Percentiles rank a stretch among this genome's conserved stretches.
Evolutionary conservation across 2,888 invertebrate species (phyloP).

Genomic region (Dolomedes plantarius): DNA sequence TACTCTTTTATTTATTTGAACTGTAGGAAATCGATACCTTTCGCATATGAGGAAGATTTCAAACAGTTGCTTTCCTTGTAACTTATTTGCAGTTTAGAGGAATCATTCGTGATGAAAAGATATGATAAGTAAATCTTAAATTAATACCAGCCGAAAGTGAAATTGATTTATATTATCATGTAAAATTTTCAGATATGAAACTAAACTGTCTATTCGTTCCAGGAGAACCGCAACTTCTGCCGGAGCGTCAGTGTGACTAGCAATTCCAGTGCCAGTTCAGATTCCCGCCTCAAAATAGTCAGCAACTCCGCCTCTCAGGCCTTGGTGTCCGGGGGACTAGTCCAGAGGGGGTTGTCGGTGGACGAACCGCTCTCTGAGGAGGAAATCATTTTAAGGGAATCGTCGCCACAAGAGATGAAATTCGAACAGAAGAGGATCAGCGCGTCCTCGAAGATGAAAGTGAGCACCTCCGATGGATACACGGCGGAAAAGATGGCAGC

Average conservation of each 20-base stretch:
- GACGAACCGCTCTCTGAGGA: slow-evolving; percentile 46
- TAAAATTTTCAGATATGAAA: too few species aligned
- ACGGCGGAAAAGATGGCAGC: slow-evolving; percentile 87
- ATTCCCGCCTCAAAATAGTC: slow-evolving; percentile 48
- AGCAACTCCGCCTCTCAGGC: slow-evolving; percentile 37
- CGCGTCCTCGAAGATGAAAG: slow-evolving; percentile 68
- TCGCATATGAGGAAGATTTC: too few species aligned
- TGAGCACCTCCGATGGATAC: slow-evolving; percentile 75
- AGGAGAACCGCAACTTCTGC: slow-evolving; percentile 71
- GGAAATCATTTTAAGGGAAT: slow-evolving; percentile 11
- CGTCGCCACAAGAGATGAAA: slow-evolving; percentile 52
- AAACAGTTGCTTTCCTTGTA: too few species aligned
- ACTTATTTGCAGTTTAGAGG: too few species aligned
- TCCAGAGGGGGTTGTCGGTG: slow-evolving; percentile 39
- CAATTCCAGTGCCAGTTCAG: slow-evolving; percentile 58
- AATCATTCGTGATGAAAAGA: too few species aligned
- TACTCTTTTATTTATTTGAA: too few species aligned
- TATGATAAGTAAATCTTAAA: too few species aligned
- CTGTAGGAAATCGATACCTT: too few species aligned
- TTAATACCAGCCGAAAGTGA: too few species aligned
- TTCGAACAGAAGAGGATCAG: slow-evolving; percentile 66
- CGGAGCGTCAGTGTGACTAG: slow-evolving; percentile 70
- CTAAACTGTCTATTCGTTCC: too few species aligned
- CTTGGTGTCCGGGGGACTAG: neutral
- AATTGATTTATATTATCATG: too few species aligned